Base-by-base conservation (phyloP, 2,797 vertebrate genomes). In the Hafferia zeledoni region DNA sequence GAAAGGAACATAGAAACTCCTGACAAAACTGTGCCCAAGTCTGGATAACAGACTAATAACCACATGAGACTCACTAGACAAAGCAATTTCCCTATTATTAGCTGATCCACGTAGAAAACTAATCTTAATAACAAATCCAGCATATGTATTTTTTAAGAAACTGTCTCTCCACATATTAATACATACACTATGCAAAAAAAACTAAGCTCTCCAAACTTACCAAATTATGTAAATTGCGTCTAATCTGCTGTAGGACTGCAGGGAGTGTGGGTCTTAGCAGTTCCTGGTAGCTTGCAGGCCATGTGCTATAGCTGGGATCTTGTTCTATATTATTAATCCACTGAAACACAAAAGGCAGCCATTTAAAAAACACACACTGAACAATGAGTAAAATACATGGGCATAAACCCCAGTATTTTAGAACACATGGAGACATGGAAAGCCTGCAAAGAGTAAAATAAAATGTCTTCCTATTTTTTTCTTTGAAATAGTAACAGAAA, bases 241-340 rank as follows among this genome's bases (percentile, higher is more conserved):
- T 97, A 84, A 99, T 98, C 93, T 98, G 98, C 63, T 98, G 98
- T 94, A 99, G 98, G 95, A 98, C 98, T 92, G 98, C 99, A 13
- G 99, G 98, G 97, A 99, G 99, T 6, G 98, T 93, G 31, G 99
- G 98, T 87, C 98, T 98, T 68, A 99, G 98, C 72, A 99, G 98
- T 61, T 99, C 99, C 92, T 99, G 98, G 64, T 98, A 97, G 93
- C 98, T 98, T 56, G 98, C 80, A 74, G 99, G 98, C 99, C 99
- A 99, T 30, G 96, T 97, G 44, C 96, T 96, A 85, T 99, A 99
- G 64, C 98, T 96, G 10, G 94, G 91, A 97, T 99, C 99, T 81
- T 97, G 98, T 98, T 99, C 99, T 89, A 99, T 98, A 93, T 99
- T 98, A 96, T 99, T 99, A 82, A 99, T 89, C 99, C 99, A 99